A percentile compares a stretch with the other conserved stretches of the same genome.
Conservation (phyloP, 2,797 vertebrate species). For the Chrosomus eos region DNA sequence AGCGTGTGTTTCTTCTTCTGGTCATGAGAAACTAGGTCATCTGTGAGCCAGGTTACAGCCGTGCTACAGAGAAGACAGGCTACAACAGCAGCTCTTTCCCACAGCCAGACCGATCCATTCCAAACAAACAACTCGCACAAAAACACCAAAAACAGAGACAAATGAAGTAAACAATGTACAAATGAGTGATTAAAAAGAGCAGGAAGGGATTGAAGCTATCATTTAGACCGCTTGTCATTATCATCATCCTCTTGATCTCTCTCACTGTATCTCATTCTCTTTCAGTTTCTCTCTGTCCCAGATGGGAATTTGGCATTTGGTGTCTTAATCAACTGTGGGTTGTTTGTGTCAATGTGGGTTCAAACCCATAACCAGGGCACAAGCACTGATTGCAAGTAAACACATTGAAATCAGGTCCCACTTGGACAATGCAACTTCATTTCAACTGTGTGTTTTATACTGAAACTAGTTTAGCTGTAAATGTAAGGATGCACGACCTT, state of each 20-base stretch:
- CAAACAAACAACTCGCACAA: constrained; percentile 45
- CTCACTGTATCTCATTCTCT: constrained; percentile 11
- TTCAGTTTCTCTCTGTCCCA: constrained; percentile 11
- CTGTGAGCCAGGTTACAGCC: constrained; percentile 71
- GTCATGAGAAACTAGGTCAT: constrained; percentile 73
- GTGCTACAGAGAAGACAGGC: constrained; percentile 64
- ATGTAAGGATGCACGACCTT: not conserved
- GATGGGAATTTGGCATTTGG: constrained; percentile 36
- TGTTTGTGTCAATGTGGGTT: constrained; percentile 46
- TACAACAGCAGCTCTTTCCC: constrained; percentile 31
- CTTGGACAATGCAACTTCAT: constrained; percentile 2
- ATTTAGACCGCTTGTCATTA: constrained; percentile 33
- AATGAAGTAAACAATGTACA: constrained; percentile 19
- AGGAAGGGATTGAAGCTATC: constrained; percentile 39
- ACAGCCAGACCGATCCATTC: constrained; percentile 17
- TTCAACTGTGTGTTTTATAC: constrained; percentile 26
- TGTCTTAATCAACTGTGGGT: constrained; percentile 37
- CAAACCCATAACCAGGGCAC: constrained; percentile 46
- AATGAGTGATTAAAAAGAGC: constrained; percentile 13
- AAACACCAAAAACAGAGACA: constrained; percentile 34
- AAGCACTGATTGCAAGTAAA: constrained; percentile 53
- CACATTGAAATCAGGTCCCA: constrained; percentile 43
- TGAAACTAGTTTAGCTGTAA: constrained; percentile 21
- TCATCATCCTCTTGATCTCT: constrained; percentile 10
- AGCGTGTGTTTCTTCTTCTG: constrained; percentile 47